Evolutionary conservation across 1,140 invertebrate genomes (phyloP).

Genomic region (Saccostrea glomerata): DNA sequence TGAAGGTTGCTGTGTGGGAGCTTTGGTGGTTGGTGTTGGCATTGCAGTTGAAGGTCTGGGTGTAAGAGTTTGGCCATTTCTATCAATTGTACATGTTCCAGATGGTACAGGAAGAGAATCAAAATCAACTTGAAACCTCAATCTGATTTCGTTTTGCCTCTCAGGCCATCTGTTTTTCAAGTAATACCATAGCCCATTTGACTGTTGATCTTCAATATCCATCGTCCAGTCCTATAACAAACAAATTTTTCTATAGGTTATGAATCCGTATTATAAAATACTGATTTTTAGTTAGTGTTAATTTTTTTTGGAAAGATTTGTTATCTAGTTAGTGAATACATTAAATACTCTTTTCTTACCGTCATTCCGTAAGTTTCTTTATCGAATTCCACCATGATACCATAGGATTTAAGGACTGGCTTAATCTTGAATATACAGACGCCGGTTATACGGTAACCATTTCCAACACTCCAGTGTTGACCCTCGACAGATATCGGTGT

Average conservation of each 20-base stretch:
- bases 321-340: too few species aligned
- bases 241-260: background rate
- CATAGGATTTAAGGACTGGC: background rate
- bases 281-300: too few species aligned
- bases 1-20: background rate
- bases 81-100: slow-evolving; percentile 19
- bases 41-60: background rate
- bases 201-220: background rate
- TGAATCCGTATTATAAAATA: too few species aligned
- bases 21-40: background rate
- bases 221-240: background rate
- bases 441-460: background rate
- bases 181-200: background rate
- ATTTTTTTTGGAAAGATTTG: too few species aligned
- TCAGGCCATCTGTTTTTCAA: background rate
- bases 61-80: background rate
- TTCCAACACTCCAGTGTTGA: background rate
- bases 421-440: background rate
- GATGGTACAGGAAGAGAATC: background rate
- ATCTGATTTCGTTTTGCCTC: background rate
- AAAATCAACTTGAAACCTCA: background rate
- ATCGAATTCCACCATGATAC: background rate
- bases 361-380: background rate
- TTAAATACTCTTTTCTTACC: background rate
- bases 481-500: background rate